Conservation (phyloP, 2,113 vertebrate species). For the Eclectus roratus region DNA sequence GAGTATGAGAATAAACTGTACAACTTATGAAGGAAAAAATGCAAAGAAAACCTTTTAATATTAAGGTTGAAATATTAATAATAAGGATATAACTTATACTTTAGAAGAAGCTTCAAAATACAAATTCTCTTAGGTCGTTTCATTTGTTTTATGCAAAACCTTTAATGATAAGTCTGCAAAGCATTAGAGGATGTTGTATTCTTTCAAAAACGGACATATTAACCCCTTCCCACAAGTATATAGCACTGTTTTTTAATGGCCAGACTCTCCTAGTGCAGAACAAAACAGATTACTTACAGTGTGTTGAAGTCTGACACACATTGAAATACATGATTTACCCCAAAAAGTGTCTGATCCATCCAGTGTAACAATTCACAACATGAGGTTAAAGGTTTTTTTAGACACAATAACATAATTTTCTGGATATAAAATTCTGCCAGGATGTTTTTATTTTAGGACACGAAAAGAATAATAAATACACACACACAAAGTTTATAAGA, state of each 20-base stretch:
- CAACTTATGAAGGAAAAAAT: not conserved
- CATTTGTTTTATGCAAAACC: not conserved
- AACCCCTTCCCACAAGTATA: not conserved
- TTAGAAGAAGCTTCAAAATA: not conserved
- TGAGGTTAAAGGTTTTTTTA: not conserved
- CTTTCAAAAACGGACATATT: not conserved
- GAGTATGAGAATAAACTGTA: not conserved
- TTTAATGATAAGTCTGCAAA: not conserved
- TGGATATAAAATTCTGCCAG: not conserved
- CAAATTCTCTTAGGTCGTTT: not conserved
- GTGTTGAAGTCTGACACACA: not conserved
- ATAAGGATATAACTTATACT: not conserved
- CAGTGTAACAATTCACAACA: not conserved
- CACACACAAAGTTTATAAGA: not conserved
- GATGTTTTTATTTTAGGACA: not conserved
- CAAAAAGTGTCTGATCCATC: not conserved
- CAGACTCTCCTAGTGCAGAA: not conserved
- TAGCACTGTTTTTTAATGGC: not conserved
- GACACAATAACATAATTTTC: not conserved
- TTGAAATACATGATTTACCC: not conserved
- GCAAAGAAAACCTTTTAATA: not conserved
- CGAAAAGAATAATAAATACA: not conserved
- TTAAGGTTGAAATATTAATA: not conserved
- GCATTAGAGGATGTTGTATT: not conserved
- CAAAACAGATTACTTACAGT: not conserved